These are phyloP conservation scores for Lophotis ruficrista DNA, from an alignment of 2,113 vertebrate genomes.

Conservation along the genomic window DNA sequence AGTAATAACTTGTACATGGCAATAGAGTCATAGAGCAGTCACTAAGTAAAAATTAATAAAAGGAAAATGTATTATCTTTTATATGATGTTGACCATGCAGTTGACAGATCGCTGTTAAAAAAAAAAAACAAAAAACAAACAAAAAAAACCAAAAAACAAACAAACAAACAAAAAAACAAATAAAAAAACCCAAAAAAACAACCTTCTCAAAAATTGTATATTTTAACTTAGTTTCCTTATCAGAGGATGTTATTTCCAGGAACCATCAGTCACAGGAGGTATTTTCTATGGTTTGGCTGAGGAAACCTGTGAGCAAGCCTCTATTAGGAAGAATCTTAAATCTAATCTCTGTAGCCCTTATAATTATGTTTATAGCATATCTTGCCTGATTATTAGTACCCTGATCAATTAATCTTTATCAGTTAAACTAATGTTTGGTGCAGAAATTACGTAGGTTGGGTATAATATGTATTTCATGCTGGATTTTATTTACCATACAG, in stretches of 20 bases:
- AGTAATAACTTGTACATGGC: background rate
- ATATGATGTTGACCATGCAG: background rate
- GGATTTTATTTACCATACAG: background rate
- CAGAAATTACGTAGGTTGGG: background rate
- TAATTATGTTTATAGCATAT: background rate
- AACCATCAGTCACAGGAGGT: background rate
- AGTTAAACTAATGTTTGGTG: background rate
- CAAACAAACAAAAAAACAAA: too few species aligned
- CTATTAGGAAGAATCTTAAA: background rate
- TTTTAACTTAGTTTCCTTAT: background rate
- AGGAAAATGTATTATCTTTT: background rate
- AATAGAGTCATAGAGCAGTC: background rate
- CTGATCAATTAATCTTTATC: background rate
- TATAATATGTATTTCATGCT: background rate
- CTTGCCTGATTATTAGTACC: background rate
- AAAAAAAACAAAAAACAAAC: background rate
- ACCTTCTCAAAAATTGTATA: background rate
- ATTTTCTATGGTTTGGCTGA: background rate
- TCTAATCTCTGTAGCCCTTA: background rate
- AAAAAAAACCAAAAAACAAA: too few species aligned
- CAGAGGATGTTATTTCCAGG: background rate
- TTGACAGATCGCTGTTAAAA: background rate
- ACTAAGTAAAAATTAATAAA: background rate
- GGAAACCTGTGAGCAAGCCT: background rate
- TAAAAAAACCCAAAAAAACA: too few species aligned